Evolutionary conservation across 1,140 invertebrate genomes (phyloP).

Genomic region (Zophobas morio): DNA sequence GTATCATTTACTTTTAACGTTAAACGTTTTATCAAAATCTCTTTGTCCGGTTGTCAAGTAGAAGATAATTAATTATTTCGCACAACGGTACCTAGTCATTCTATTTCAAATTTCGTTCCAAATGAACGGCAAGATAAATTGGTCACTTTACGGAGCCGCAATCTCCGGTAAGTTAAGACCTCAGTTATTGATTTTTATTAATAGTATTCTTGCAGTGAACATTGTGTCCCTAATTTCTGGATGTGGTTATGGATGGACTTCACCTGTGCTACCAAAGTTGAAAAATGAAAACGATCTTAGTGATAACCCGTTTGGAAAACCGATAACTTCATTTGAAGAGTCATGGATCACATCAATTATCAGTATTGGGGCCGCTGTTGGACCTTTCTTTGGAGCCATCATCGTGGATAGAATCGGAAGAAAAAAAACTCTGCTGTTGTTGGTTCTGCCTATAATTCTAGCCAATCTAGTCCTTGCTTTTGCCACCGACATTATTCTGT

Average conservation of each 20-base stretch:
- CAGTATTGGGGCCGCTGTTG: constrained; percentile 81
- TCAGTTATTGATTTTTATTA: not conserved
- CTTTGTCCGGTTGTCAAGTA: constrained; percentile 2
- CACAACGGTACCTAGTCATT: not conserved
- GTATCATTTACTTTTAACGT: constrained; percentile 28
- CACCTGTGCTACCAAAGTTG: constrained; percentile 76
- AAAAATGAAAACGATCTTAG: constrained; percentile 20
- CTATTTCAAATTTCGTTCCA: not conserved
- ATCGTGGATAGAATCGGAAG: constrained; percentile 75
- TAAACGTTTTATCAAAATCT: not conserved
- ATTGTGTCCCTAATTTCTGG: constrained; percentile 76
- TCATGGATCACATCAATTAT: constrained; percentile 88
- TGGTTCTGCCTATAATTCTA: constrained; percentile 66
- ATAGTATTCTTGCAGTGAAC: constrained; percentile 72
- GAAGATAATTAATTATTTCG: not conserved
- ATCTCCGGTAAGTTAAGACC: constrained; percentile 21
- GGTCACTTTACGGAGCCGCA: constrained; percentile 4
- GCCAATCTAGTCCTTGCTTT: constrained; percentile 66
- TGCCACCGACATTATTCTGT: constrained; percentile 63
- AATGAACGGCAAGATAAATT: constrained; percentile 14
- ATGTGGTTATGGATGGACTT: constrained; percentile 81
- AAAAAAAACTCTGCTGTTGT: constrained; percentile 66
- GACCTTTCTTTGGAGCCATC: constrained; percentile 71
- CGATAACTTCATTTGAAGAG: constrained; percentile 69
- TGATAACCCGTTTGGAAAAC: constrained; percentile 60